Conservation (phyloP, 2,888 invertebrate genomes). For the Leptopilina syphax region DNA sequence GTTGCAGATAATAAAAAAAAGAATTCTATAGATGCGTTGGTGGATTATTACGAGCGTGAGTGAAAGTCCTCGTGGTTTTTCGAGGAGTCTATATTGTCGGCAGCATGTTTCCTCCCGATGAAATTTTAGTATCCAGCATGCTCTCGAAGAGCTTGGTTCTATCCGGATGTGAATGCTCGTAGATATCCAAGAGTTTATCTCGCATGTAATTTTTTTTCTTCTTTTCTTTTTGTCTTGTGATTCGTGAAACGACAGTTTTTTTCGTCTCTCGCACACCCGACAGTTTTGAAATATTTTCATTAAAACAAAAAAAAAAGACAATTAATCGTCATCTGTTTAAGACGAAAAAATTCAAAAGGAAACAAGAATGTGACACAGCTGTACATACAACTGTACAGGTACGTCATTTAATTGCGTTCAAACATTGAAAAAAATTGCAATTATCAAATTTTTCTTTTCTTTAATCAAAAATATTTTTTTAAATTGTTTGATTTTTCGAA, state of each 20-base stretch:
- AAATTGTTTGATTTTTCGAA: no score
- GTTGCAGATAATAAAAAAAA: not conserved
- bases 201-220: slow-evolving; percentile 14
- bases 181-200: not conserved
- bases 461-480: no score
- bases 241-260: slow-evolving; percentile 43
- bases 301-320: slow-evolving; percentile 19
- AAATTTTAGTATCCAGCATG: slow-evolving; percentile 33
- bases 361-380: slow-evolving; percentile 31
- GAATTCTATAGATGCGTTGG: slow-evolving; percentile 15
- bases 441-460: no score
- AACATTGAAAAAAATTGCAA: no score
- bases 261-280: slow-evolving; percentile 32
- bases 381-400: slow-evolving; percentile 19
- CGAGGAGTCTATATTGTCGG: not conserved
- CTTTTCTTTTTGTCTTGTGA: not conserved
- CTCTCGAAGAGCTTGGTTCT: slow-evolving; percentile 24
- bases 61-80: slow-evolving; percentile 35
- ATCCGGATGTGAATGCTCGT: not conserved
- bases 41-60: slow-evolving; percentile 17
- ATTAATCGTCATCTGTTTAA: not conserved
- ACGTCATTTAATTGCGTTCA: slow-evolving; percentile 30
- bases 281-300: no score
- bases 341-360: not conserved
- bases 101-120: slow-evolving; percentile 6